Conservation (phyloP, 2,797 vertebrate genomes). For the Centroberyx gerrardi region DNA sequence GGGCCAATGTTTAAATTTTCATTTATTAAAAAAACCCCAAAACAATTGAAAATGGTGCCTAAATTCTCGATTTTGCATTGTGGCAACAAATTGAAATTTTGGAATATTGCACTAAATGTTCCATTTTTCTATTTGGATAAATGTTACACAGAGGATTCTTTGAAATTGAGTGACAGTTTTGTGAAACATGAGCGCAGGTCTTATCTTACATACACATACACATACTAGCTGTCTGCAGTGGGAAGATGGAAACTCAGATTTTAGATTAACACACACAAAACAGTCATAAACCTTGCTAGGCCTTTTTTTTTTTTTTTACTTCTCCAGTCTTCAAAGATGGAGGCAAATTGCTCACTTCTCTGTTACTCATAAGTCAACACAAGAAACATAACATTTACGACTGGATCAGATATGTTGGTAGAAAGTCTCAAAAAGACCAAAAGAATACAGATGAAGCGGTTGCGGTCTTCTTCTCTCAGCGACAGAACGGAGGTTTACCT, state of each 20-base stretch:
- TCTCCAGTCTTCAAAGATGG: neutral
- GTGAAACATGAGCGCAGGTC: neutral
- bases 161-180: neutral
- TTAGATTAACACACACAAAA: neutral
- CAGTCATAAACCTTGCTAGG: neutral
- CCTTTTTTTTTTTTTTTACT: neutral
- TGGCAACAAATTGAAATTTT: too few species aligned
- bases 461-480: slow-evolving; percentile 70
- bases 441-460: too few species aligned
- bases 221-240: too few species aligned
- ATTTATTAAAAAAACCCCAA: too few species aligned
- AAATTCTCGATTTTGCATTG: too few species aligned
- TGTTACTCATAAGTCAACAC: too few species aligned
- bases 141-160: too few species aligned
- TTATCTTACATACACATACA: neutral
- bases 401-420: neutral
- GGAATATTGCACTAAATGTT: too few species aligned
- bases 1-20: too few species aligned
- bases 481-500: slow-evolving; percentile 88
- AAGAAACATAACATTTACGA: neutral
- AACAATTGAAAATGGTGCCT: too few species aligned
- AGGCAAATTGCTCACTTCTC: neutral
- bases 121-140: too few species aligned
- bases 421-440: too few species aligned
- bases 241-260: neutral